Conservation (phyloP, 1,140 invertebrate genomes). For the Hyphantria cunea region DNA sequence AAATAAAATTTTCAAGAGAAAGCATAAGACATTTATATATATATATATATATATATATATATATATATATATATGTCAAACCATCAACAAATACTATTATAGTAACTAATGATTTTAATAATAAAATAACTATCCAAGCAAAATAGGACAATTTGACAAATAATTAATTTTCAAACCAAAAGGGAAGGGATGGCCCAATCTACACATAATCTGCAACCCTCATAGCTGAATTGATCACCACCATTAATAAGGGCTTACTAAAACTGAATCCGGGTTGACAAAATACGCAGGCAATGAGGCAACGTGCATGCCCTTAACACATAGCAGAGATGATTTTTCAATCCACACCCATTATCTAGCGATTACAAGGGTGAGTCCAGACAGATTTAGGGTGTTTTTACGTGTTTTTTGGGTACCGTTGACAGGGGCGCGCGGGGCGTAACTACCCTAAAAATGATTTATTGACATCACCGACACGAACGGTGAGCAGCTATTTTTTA, state of each 20-base stretch:
- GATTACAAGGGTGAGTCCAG: slow-evolving; percentile 55
- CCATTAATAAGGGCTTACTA: slow-evolving; percentile 30
- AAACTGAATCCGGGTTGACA: slow-evolving; percentile 33
- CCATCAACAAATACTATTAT: no score
- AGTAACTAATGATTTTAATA: no score
- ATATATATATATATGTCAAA: no score
- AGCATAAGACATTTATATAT: no score
- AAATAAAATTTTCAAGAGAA: no score
- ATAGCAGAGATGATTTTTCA: slow-evolving; percentile 50
- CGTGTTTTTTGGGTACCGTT: slow-evolving; percentile 29
- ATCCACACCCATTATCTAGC: slow-evolving; percentile 50
- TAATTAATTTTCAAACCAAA: no score
- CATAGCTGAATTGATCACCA: slow-evolving; percentile 23
- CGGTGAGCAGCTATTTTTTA: slow-evolving; percentile 45
- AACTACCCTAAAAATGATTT: slow-evolving; percentile 45
- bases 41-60: no score
- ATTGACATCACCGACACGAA: slow-evolving; percentile 36
- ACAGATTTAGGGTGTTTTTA: slow-evolving; percentile 51
- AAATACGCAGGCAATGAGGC: slow-evolving; percentile 28
- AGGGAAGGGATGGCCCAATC: slow-evolving; percentile 2
- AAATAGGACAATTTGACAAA: no score
- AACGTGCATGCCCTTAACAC: slow-evolving; percentile 35
- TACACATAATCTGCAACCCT: slow-evolving; percentile 23
- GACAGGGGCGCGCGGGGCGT: slow-evolving; percentile 34
- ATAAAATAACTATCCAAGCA: no score